Conservation (phyloP, 2,888 invertebrate genomes). For the Orthonevra nobilis region DNA sequence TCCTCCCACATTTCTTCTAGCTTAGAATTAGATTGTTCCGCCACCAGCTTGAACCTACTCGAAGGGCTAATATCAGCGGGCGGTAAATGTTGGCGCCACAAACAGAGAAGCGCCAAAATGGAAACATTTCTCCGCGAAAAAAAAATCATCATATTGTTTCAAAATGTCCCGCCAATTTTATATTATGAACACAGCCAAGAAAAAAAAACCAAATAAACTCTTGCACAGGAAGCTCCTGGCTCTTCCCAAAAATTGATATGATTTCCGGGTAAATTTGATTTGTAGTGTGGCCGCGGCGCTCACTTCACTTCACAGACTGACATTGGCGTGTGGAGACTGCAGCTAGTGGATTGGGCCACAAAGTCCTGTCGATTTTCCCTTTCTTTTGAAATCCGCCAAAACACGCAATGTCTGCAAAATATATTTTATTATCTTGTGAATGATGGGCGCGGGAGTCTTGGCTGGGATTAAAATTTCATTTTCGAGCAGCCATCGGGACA, state of each 20-base stretch:
- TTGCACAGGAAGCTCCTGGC: constrained; percentile 22
- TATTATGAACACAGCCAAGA: constrained; percentile 12
- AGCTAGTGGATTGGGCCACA: constrained; percentile 3
- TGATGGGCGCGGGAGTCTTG: constrained; percentile 1
- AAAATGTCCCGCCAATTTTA: constrained; percentile 38
- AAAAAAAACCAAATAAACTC: constrained; percentile 25
- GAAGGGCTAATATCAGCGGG: background rate
- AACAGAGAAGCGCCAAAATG: background rate
- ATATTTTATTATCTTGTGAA: constrained; percentile 50
- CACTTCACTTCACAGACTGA: constrained; percentile 48
- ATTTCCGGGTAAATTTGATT: constrained; percentile 64
- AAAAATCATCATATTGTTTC: constrained; percentile 33
- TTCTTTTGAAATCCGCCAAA: constrained; percentile 42
- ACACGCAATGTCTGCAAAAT: constrained; percentile 65
- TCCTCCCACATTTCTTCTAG: background rate
- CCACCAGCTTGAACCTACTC: constrained; percentile 3
- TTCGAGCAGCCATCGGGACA: constrained; percentile 26
- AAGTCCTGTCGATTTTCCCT: constrained; percentile 54
- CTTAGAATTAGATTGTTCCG: constrained; percentile 21
- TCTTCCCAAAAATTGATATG: constrained; percentile 58
- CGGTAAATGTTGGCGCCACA: constrained; percentile 25
- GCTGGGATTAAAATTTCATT: constrained; percentile 53
- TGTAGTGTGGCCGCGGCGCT: constrained; percentile 45
- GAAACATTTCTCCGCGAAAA: constrained; percentile 11
- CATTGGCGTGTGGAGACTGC: constrained; percentile 38